A percentile compares a stretch with the other conserved stretches of the same genome.
Evolutionary conservation across 2,797 vertebrate genomes (phyloP).

Genomic region (Siniperca scherzeri): DNA sequence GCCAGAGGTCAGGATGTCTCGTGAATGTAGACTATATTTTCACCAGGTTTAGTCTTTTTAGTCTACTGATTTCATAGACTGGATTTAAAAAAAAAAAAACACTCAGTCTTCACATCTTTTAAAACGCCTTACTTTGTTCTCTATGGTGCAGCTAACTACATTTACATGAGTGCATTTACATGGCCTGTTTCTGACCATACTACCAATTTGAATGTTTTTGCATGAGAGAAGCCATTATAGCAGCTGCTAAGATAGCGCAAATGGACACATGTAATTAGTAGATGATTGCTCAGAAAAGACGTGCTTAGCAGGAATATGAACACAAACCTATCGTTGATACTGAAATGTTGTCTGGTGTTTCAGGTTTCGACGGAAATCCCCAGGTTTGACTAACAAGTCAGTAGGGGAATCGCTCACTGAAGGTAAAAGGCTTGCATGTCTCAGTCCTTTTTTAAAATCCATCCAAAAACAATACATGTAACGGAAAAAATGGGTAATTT

Average conservation of each 20-base stretch:
- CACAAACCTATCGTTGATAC: background rate
- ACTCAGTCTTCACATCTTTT: background rate
- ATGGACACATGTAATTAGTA: background rate
- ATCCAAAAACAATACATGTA: background rate
- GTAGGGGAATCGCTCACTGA: conserved; percentile 79
- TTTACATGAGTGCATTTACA: conserved; percentile 58
- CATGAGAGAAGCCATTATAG: conserved; percentile 50
- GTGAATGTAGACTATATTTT: background rate
- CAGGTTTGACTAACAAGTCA: conserved; percentile 73
- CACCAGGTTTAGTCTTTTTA: background rate
- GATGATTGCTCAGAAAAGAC: conserved; percentile 1
- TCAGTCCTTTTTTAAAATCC: background rate
- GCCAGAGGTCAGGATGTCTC: conserved; percentile 85
- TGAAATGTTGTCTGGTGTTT: conserved; percentile 34
- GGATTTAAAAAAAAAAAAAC: background rate
- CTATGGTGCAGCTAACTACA: conserved; percentile 18
- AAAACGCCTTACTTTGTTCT: background rate
- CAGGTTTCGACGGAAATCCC: conserved; percentile 86
- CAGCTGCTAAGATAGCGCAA: conserved; percentile 7
- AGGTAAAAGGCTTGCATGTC: conserved; percentile 72
- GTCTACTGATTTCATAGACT: background rate
- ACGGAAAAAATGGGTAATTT: background rate
- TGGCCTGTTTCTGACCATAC: conserved; percentile 29
- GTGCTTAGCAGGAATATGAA: background rate
- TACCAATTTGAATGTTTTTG: conserved; percentile 73